These are phyloP conservation scores for Campaea margaritaria DNA, from an alignment of 2,888 invertebrate genomes.

Conservation along the genomic window DNA sequence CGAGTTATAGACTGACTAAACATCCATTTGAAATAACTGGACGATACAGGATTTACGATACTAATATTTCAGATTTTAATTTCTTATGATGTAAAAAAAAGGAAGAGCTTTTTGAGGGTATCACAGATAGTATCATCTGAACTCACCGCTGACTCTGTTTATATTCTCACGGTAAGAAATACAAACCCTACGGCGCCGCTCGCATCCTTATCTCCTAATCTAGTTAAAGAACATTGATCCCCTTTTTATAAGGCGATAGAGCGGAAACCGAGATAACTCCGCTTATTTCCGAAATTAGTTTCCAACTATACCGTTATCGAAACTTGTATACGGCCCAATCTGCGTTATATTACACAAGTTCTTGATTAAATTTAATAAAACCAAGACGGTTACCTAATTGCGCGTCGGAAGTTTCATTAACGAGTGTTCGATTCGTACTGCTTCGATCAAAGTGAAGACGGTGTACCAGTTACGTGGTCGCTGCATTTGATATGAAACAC, in stretches of 20 bases:
- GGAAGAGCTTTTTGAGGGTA: too few relatives aligned
- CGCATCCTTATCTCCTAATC: conserved; percentile 58
- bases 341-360: conserved; percentile 84
- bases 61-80: too few relatives aligned
- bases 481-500: not conserved
- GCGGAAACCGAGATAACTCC: conserved; percentile 75
- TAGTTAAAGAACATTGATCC: conserved; percentile 70
- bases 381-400: conserved; percentile 83
- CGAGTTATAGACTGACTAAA: not conserved
- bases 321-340: conserved; percentile 84
- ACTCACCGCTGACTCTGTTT: not conserved
- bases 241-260: conserved; percentile 77
- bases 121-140: not conserved
- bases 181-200: conserved; percentile 33
- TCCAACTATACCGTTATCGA: conserved; percentile 81
- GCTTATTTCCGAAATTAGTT: conserved; percentile 83
- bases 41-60: too few relatives aligned
- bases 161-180: conserved; percentile 3
- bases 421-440: conserved; percentile 80
- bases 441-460: conserved; percentile 50
- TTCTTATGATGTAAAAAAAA: too few relatives aligned
- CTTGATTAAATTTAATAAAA: conserved; percentile 86
- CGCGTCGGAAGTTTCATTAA: conserved; percentile 79
- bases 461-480: conserved; percentile 10
- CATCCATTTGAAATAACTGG: too few relatives aligned